Evolutionary conservation across 1,140 invertebrate genomes (phyloP), one percentile per base, ranked within the genome.

Genomic region (Neodiprion fabricii): DNA sequence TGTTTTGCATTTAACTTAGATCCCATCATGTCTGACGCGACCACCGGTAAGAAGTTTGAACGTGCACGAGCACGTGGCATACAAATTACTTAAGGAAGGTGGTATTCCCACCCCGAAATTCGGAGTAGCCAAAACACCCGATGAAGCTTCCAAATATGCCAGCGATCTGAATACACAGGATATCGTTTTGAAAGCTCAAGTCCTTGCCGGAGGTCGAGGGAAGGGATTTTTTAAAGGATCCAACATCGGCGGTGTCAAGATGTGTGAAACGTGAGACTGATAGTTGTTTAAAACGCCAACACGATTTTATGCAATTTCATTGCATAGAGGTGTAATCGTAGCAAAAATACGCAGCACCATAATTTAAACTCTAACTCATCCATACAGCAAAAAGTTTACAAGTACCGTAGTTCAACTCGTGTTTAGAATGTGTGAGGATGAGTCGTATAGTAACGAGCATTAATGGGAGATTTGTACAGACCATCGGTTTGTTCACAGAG

Each of bases 61-160:
- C 89, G 96, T 99, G 5, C 98, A 99, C 84, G 98, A 99, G 89
- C 94, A 98, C 87, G 92, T 98, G 23, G 97, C 96, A 82, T 98
- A 98, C 86, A 94, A 92, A 21, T 84, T 99, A 1, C 90, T 99
- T 3, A 93, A 94, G 84, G 94, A 96, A 80, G 92, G 92, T 82
- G 94, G 94, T 9, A 96, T 99, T 78, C 94, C 95, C 47, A 97
- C 98, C 9, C 98, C 98, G 8, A 95, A 95, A 84, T 99, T 98
- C 89, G 95, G 96, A 72, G 94, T 99, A 53, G 98, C 97, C 3
- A 94, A 93, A 82, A 94, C 93, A 67, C 91, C 93, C 61, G 92
- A 96, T 74, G 96, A 99, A 88, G 97, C 96, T 28, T 88, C 89
- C 21, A 91, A 96, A 82, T 93, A 96, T 85, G 97, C 97, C 12